A percentile compares a stretch with the other conserved stretches of the same genome.
These are phyloP conservation scores for Vidua macroura DNA, from an alignment of 2,113 vertebrate species.

Conservation along the genomic window DNA sequence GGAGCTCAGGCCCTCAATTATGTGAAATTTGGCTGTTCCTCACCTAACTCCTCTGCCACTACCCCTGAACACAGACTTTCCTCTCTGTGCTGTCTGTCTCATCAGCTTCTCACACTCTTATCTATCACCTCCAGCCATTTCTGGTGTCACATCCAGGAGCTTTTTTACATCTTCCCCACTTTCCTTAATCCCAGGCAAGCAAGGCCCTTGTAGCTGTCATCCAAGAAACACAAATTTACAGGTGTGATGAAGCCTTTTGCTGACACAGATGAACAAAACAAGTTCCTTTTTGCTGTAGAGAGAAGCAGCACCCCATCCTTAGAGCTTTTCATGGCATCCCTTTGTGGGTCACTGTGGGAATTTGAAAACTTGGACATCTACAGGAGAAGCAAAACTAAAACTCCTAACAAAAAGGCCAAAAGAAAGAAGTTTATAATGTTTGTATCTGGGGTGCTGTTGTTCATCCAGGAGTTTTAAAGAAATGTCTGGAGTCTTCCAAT, in stretches of 20 bases:
- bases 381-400: neutral
- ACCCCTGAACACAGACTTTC: neutral
- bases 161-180: neutral
- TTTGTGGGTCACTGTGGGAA: neutral
- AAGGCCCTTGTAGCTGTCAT: fast-evolving
- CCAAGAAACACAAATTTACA: neutral
- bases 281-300: neutral
- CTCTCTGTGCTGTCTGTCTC: fast-evolving
- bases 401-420: neutral
- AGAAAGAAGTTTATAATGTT: neutral
- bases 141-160: neutral
- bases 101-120: neutral
- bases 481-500: neutral
- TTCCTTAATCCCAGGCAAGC: neutral
- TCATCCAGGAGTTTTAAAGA: neutral
- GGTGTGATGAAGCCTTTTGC: neutral
- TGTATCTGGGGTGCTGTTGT: neutral
- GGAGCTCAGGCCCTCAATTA: neutral
- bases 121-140: fast-evolving
- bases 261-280: neutral
- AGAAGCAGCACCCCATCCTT: neutral
- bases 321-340: neutral
- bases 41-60: neutral
- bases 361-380: neutral
- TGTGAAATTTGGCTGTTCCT: neutral